phyloP scores from a whole-genome alignment of 2,113 vertebrate species.

The Fukomys damarensis region DNA sequence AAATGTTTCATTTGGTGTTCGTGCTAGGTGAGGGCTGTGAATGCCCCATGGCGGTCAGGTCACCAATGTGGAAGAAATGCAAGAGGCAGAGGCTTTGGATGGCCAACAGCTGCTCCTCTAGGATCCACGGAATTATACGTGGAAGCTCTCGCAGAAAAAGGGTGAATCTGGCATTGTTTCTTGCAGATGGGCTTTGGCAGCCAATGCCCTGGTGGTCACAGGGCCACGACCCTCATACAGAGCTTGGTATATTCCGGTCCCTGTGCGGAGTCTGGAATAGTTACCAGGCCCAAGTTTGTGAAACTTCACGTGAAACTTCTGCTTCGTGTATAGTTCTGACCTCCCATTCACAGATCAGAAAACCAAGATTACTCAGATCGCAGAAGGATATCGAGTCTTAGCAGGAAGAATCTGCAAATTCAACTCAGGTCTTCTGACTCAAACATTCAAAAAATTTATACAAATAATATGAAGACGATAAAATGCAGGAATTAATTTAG shows the following conservation, averaged over 20 bases:
- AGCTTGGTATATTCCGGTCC: not conserved
- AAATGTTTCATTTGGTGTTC: not conserved
- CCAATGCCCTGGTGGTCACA: fast-evolving
- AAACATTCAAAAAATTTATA: not conserved
- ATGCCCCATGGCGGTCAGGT: fast-evolving
- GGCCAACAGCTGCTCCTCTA: too few species aligned
- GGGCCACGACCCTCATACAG: too few species aligned
- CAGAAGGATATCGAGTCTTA: not conserved
- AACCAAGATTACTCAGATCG: not conserved
- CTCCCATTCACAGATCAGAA: not conserved
- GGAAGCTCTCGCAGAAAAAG: not conserved
- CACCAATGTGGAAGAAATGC: not conserved
- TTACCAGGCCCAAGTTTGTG: not conserved
- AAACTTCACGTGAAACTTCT: not conserved
- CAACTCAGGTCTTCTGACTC: not conserved
- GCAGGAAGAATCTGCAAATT: not conserved
- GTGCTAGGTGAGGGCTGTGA: fast-evolving
- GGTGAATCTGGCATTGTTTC: not conserved
- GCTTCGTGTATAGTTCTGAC: not conserved
- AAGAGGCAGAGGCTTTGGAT: not conserved
- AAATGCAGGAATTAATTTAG: not conserved
- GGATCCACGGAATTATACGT: too few species aligned
- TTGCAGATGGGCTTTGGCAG: not conserved
- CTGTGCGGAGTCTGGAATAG: not conserved
- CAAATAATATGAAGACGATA: not conserved